Base-by-base conservation (phyloP, 2,888 invertebrate species). In the Diabrotica balteata region DNA sequence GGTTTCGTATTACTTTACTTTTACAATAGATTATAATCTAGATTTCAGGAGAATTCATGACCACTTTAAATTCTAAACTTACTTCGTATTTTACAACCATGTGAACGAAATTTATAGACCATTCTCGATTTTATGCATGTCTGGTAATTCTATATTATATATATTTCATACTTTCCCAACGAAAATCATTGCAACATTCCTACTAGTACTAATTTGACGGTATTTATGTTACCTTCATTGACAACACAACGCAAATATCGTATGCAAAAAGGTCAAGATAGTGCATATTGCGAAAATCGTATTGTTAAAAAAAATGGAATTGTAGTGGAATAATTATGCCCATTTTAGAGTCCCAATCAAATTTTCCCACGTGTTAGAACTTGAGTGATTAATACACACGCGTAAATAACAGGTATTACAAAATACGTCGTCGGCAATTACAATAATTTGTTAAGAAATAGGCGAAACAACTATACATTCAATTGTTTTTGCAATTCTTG, bases 151-250 rank as follows among this genome's bases (percentile, higher is more conserved):
- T 59, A 59, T 59, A 59, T 59, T 50, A 50, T 43, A 59, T 59
- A 59, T 43, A 59, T 59, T 59, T 59, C 50, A 59, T 59, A 59
- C 59, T 59, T 59, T 59, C 59, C 59, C 59, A 59, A 59, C 59
- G 17, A 59, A 59, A 59, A 50, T 59, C 50, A 59, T 59, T 50
- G 59, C 59, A 17, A 49, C 43, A 51, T 59, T 59, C 51, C 32
- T 32, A 32, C 32, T 32, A 32, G 32, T 59, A 32, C 51, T 59
- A 59, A 59, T 59, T 59, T 59, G 59, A 59, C 59, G 59, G 10
- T 45, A 22, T 59, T 59, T 51, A 57, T 57, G 10, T 44, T 57
- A 8, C 50, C 51, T 59, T 51, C 59, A 59, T 50, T 57, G 57
- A 57, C 57, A 57, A 57, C 57, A 17, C 45, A 32, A 32, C 32